Evolutionary conservation across 1,140 invertebrate species (phyloP).

Genomic region (Microplitis demolitor): DNA sequence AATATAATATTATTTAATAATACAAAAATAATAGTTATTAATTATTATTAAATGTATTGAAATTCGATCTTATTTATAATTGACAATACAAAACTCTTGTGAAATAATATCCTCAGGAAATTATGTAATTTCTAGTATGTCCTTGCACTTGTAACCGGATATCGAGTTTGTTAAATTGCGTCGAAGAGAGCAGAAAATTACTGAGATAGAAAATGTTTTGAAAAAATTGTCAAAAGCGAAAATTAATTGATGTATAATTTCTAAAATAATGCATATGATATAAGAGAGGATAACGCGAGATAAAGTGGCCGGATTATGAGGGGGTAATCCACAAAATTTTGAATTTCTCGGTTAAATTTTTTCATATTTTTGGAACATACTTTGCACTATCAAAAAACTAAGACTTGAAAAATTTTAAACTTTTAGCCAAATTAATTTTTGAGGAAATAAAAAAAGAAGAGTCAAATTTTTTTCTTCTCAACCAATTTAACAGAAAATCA

Average conservation of each 20-base stretch:
- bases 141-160: constrained; percentile 44
- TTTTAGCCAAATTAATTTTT: too few species aligned
- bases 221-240: not conserved
- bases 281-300: not conserved
- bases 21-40: not conserved
- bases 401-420: too few species aligned
- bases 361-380: too few species aligned
- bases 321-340: too few species aligned
- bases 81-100: not conserved
- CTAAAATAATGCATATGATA: not conserved
- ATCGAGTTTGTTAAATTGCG: constrained; percentile 22
- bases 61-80: not conserved
- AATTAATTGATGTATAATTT: not conserved
- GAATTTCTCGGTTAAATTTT: too few species aligned
- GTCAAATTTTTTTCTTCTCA: too few species aligned
- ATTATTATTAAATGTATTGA: not conserved
- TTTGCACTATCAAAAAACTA: too few species aligned
- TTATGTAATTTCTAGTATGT: constrained; percentile 10
- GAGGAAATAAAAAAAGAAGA: too few species aligned
- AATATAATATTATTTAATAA: not conserved
- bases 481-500: too few species aligned
- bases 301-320: too few species aligned
- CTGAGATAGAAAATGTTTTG: not conserved
- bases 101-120: constrained; percentile 1
- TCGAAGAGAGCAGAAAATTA: not conserved